Evolutionary conservation across 2,888 invertebrate species (phyloP).

Genomic region (Limnephilus lunatus): DNA sequence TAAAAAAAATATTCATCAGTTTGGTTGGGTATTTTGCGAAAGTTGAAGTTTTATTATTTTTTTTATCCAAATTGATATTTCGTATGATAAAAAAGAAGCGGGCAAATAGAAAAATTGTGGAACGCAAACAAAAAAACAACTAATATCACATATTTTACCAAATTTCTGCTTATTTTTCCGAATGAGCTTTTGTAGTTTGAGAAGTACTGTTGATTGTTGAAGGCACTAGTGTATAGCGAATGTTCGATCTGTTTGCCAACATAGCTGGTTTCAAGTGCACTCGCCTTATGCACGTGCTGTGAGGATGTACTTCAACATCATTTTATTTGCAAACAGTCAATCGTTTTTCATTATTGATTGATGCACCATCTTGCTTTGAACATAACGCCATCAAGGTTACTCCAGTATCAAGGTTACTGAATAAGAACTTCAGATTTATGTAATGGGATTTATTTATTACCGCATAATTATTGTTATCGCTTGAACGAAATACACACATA

Average conservation of each 20-base stretch:
- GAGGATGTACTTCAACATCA: neutral
- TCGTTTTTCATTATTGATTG: conserved; percentile 12
- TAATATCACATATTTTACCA: no score
- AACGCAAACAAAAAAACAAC: no score
- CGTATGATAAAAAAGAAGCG: no score
- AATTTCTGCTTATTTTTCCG: neutral
- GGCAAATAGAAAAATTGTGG: no score
- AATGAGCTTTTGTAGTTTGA: neutral
- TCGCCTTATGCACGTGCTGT: neutral
- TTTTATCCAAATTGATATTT: no score
- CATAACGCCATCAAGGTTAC: neutral
- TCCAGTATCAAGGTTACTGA: neutral
- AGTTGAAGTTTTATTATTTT: no score
- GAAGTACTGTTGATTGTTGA: neutral
- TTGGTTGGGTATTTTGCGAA: no score
- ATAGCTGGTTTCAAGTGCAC: conserved; percentile 1
- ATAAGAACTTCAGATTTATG: neutral
- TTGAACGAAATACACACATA: neutral
- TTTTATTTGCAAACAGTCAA: conserved; percentile 10
- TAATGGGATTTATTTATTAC: neutral
- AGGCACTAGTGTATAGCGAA: neutral
- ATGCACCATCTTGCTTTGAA: neutral
- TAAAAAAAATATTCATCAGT: no score
- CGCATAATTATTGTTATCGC: neutral
- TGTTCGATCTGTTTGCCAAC: neutral